Percentiles rank a stretch among this genome's conserved stretches.
Conservation (phyloP, 2,888 invertebrate species). For the Calliopum simillimum region DNA sequence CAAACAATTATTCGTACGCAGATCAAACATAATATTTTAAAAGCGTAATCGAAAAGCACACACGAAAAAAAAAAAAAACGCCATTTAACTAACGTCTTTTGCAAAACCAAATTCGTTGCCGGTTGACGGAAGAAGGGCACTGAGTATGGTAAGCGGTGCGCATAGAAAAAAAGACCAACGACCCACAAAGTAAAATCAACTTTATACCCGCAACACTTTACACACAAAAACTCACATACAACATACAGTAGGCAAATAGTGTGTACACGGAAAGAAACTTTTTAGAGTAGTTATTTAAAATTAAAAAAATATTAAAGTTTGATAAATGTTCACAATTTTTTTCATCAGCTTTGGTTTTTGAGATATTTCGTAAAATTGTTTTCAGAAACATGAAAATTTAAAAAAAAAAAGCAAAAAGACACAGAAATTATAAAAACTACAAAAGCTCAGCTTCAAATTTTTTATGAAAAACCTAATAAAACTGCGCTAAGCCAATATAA, state of each 20-base stretch:
- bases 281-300: not conserved
- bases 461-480: no score
- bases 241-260: slow-evolving; percentile 27
- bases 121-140: not conserved
- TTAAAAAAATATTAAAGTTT: not conserved
- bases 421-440: no score
- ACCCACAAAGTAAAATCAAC: slow-evolving; percentile 30
- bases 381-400: no score
- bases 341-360: no score
- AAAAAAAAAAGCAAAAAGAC: no score
- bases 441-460: no score
- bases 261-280: not conserved
- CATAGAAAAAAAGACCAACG: slow-evolving; percentile 34
- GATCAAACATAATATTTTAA: no score
- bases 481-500: no score
- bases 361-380: no score
- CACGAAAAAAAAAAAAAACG: not conserved
- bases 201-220: not conserved
- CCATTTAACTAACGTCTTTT: not conserved
- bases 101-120: slow-evolving; percentile 15
- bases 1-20: not conserved
- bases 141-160: not conserved
- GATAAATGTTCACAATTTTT: no score
- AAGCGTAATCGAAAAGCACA: not conserved
- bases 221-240: not conserved